Evolutionary conservation across 2,113 vertebrate species (phyloP).

Genomic region (Canis aureus): DNA sequence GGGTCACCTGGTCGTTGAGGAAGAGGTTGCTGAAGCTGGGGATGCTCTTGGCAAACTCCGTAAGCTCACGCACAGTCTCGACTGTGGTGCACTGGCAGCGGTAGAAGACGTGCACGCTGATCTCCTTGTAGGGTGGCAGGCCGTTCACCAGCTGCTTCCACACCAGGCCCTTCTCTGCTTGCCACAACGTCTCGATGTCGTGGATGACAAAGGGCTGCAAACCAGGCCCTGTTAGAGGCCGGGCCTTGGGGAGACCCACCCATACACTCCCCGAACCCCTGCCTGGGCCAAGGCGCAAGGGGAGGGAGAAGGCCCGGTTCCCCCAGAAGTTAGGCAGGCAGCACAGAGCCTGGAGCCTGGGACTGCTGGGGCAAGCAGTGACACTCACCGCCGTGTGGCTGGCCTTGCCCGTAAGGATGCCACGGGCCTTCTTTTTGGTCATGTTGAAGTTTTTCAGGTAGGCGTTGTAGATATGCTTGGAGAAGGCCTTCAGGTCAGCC

Average conservation of each 20-base stretch:
- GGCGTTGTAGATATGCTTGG: constrained; percentile 96
- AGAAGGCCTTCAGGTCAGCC: constrained; percentile 95
- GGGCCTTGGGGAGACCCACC: neutral
- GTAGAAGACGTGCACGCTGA: constrained; percentile 98
- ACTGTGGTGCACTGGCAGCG: constrained; percentile 98
- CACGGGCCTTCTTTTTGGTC: constrained; percentile 98
- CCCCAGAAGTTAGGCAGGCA: neutral
- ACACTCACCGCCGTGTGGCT: constrained; percentile 94
- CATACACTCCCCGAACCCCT: neutral
- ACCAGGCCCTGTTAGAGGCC: constrained; percentile 65
- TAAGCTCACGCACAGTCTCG: constrained; percentile 98
- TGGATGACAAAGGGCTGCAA: constrained; percentile 98
- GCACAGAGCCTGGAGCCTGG: neutral
- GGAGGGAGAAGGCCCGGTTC: neutral
- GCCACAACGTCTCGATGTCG: constrained; percentile 97
- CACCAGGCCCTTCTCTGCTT: constrained; percentile 96
- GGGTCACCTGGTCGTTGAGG: constrained; percentile 98
- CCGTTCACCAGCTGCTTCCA: constrained; percentile 96
- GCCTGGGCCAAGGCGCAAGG: neutral
- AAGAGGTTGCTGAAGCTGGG: constrained; percentile 96
- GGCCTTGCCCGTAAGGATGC: constrained; percentile 97
- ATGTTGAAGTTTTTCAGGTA: constrained; percentile 98
- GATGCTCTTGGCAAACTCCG: constrained; percentile 98
- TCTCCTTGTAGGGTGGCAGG: constrained; percentile 96
- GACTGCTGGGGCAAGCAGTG: neutral